Base-by-base conservation (phyloP, 2,113 vertebrate species). In the Sinocyclocheilus anophthalmus region DNA sequence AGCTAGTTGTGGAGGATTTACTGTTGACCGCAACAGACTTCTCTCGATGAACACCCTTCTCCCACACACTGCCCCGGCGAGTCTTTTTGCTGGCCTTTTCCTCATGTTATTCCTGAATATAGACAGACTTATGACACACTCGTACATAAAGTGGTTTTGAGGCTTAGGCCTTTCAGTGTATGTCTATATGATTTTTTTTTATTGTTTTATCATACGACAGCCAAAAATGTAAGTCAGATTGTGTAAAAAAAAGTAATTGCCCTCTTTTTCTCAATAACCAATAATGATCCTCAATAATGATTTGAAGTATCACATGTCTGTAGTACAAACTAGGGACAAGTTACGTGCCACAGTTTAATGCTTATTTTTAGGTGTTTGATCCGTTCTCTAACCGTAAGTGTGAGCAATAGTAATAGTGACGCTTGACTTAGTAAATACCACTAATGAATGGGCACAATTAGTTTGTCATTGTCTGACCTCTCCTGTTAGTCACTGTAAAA, bases 21-120 rank as follows among this genome's bases (percentile, higher is more conserved):
- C 80, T 84, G 85, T 63, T 18, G 42, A 87, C 89, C 84, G 69
- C 85, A 76, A 81, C 81, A 81, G 87, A 88, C 89, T 86, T 88
- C 75, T 70, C 81, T 45, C 67, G 69, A 83, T 84, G 50, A 86
- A 84, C 87, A 86, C 72, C 30, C 82, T 48, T 37, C 87, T 57
- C 85, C 87, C 79, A 87, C 87, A 55, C 85, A 81, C 48, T 65
- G 79, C 37, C 78, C n/a, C 20, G 50, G 65, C 55, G 9, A 42
- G 12, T 16, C 14, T 39, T 73, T 53, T 72, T 72, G 33, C 69
- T 72, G 69, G 22, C 39, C 50, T 50, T 53, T 14, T 14, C 16
- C 37, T 20, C 53, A 42, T 26, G 16, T 37, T 75, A 86, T 75
- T 75, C 50, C 59, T 50, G 55, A 53, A 57, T 39, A 55, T 20